Evolutionary conservation across 2,113 vertebrate genomes (phyloP).

Genomic region (Oreochromis aureus): DNA sequence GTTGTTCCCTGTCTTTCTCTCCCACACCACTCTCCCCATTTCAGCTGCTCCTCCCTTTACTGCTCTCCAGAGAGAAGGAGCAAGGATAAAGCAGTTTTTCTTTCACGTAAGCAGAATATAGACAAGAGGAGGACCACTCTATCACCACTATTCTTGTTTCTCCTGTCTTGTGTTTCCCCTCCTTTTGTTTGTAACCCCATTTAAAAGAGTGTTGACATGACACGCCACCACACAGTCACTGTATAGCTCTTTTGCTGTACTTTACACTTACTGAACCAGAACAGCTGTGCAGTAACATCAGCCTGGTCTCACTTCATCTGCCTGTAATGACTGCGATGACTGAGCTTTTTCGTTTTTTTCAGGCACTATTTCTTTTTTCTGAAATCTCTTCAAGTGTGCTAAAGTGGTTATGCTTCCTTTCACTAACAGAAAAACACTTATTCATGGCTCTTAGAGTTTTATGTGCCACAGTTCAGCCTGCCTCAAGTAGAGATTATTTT

Average conservation of each 20-base stretch:
- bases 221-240: background rate
- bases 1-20: background rate
- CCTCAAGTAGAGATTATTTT: background rate
- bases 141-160: background rate
- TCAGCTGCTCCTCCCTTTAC: background rate
- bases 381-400: background rate
- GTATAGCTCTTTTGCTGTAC: background rate
- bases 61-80: background rate
- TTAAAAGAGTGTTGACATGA: background rate
- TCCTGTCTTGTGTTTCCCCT: background rate
- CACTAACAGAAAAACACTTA: background rate
- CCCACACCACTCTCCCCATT: background rate
- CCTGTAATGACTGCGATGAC: background rate
- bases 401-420: background rate
- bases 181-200: background rate
- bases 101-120: conserved; percentile 34
- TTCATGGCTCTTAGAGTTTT: background rate
- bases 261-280: conserved; percentile 19
- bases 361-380: background rate
- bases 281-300: conserved; percentile 36
- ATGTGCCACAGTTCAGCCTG: background rate
- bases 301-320: conserved; percentile 18
- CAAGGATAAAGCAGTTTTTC: background rate
- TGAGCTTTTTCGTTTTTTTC: background rate
- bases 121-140: conserved; percentile 28